A percentile compares a stretch with the other conserved stretches of the same genome.
Evolutionary conservation across 2,888 invertebrate species (phyloP).

Genomic region (Pteria penguin): DNA sequence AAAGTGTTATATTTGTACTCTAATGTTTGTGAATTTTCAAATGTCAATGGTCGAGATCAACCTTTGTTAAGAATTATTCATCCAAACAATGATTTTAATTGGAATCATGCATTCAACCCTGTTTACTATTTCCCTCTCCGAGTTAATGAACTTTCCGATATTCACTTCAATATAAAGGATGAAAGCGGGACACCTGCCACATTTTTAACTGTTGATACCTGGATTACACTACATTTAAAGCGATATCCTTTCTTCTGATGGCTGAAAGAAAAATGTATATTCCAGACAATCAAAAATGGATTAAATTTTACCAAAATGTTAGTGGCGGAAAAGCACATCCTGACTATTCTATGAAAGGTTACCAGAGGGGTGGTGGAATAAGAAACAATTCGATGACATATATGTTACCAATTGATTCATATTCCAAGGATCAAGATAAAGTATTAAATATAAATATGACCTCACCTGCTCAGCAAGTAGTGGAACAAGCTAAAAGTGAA

Average conservation of each 20-base stretch:
- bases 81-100: background rate
- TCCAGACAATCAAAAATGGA: slow-evolving; percentile 17
- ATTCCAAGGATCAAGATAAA: background rate
- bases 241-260: slow-evolving; percentile 28
- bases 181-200: background rate
- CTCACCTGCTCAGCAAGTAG: slow-evolving; percentile 10
- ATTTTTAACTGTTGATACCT: slow-evolving; percentile 16
- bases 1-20: background rate
- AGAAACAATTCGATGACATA: background rate
- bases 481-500: slow-evolving; percentile 19
- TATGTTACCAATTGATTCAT: slow-evolving; percentile 4
- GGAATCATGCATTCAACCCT: slow-evolving; percentile 2
- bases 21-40: slow-evolving; percentile 6
- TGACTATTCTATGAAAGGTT: background rate
- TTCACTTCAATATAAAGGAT: slow-evolving; percentile 26
- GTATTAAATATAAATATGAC: slow-evolving; percentile 7
- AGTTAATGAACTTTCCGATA: slow-evolving; percentile 1
- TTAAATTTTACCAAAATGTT: slow-evolving; percentile 1
- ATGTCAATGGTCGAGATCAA: background rate
- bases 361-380: slow-evolving; percentile 16
- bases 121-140: slow-evolving; percentile 8
- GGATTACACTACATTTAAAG: slow-evolving; percentile 22
- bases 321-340: background rate
- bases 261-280: slow-evolving; percentile 12
- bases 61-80: slow-evolving; percentile 12